phyloP scores from a whole-genome alignment of 2,797 vertebrate genomes.

The Acrocephalus scirpaceus region DNA sequence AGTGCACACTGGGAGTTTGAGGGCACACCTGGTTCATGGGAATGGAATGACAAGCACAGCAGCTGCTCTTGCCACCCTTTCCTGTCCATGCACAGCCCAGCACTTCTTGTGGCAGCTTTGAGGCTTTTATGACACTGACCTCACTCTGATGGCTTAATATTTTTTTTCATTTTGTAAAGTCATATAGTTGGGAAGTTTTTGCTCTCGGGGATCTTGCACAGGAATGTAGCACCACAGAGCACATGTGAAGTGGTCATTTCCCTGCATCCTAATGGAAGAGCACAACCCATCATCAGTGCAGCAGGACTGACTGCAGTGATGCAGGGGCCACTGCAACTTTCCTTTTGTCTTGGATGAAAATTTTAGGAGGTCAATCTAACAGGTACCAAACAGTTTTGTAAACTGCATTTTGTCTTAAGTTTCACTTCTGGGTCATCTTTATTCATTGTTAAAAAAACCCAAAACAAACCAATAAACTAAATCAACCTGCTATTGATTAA shows the following conservation, averaged over 20 bases:
- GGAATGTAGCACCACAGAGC: not conserved
- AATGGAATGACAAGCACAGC: not conserved
- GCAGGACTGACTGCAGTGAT: not conserved
- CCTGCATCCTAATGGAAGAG: not conserved
- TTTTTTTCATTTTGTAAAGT: not conserved
- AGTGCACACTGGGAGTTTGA: fast-evolving
- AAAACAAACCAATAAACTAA: not conserved
- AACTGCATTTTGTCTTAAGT: not conserved
- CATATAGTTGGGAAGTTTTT: not conserved
- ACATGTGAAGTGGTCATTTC: fast-evolving
- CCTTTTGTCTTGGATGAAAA: not conserved
- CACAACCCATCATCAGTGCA: fast-evolving
- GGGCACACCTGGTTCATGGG: not conserved
- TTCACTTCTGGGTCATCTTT: not conserved
- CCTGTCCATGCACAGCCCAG: not conserved
- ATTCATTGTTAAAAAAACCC: not conserved
- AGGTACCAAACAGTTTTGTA: not conserved
- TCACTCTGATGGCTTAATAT: not conserved
- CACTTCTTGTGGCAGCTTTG: not conserved
- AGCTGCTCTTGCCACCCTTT: not conserved
- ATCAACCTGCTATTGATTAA: not conserved
- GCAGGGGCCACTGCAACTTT: not conserved
- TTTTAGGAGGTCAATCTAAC: not conserved
- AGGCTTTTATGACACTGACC: too few species aligned
- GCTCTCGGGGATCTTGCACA: not conserved